Evolutionary conservation across 1,140 invertebrate genomes (phyloP).

Genomic region (Sesamia nonagrioides): DNA sequence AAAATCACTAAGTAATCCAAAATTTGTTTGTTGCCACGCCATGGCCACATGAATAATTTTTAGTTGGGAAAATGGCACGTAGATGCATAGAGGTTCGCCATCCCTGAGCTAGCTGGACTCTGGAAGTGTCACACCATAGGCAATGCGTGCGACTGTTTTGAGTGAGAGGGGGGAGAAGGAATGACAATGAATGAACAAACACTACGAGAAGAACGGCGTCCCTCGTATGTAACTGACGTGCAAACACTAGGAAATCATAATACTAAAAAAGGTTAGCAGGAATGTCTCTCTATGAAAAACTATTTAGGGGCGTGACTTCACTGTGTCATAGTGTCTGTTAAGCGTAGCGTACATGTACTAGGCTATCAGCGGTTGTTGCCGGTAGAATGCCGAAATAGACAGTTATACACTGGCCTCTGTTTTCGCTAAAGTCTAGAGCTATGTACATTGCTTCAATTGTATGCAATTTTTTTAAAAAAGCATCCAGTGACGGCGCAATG

Average conservation of each 20-base stretch:
- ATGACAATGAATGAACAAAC: slow-evolving; percentile 55
- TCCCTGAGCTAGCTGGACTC: too few relatives aligned
- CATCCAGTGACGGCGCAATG: not conserved
- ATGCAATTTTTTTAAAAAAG: not conserved
- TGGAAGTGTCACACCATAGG: too few relatives aligned
- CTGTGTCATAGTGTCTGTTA: slow-evolving; percentile 39
- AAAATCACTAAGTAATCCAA: too few relatives aligned
- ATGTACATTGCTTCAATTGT: not conserved
- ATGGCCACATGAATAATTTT: too few relatives aligned
- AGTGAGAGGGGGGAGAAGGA: not conserved
- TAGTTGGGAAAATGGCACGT: too few relatives aligned
- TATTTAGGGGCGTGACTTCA: slow-evolving; percentile 34
- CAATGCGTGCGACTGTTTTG: too few relatives aligned
- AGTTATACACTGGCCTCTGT: too few relatives aligned
- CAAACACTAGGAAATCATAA: slow-evolving; percentile 68
- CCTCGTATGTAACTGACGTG: slow-evolving; percentile 70
- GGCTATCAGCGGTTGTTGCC: slow-evolving; percentile 24
- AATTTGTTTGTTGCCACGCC: too few relatives aligned
- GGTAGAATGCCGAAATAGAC: slow-evolving; percentile 2
- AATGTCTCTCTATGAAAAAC: slow-evolving; percentile 39
- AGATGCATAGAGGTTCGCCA: too few relatives aligned
- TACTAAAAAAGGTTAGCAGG: slow-evolving; percentile 30
- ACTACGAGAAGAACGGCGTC: slow-evolving; percentile 64
- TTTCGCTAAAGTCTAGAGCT: not conserved
- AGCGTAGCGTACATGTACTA: slow-evolving; percentile 52